Conservation (phyloP, 2,113 vertebrate species). For the Urocitellus parryii region DNA sequence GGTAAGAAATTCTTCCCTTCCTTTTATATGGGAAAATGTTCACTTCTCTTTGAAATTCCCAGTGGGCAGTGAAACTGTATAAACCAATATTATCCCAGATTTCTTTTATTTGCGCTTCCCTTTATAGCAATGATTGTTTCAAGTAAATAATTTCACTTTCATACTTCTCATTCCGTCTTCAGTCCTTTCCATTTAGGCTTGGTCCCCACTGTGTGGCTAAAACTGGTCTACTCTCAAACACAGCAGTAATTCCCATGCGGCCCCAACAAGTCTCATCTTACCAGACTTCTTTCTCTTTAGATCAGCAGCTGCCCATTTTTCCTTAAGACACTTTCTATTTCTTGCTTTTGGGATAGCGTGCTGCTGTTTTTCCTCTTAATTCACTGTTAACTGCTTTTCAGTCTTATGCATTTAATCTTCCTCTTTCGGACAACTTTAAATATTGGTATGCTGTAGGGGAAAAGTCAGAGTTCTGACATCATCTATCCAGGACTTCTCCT, state of each 20-base stretch:
- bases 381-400: background rate
- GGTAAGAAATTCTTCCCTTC: background rate
- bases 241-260: background rate
- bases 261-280: background rate
- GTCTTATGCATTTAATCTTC: background rate
- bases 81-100: background rate
- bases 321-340: background rate
- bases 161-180: background rate
- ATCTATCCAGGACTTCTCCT: background rate
- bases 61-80: background rate
- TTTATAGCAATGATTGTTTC: background rate
- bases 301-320: background rate
- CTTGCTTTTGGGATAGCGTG: background rate
- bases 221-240: background rate
- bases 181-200: background rate
- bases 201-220: background rate
- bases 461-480: background rate
- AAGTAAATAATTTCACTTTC: background rate
- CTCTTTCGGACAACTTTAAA: background rate
- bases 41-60: background rate
- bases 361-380: background rate
- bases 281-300: background rate
- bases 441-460: background rate
- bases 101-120: background rate
- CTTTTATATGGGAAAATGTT: background rate